These are phyloP conservation scores for Drymonia ruficornis DNA, from an alignment of 2,888 invertebrate species.

Conservation along the genomic window DNA sequence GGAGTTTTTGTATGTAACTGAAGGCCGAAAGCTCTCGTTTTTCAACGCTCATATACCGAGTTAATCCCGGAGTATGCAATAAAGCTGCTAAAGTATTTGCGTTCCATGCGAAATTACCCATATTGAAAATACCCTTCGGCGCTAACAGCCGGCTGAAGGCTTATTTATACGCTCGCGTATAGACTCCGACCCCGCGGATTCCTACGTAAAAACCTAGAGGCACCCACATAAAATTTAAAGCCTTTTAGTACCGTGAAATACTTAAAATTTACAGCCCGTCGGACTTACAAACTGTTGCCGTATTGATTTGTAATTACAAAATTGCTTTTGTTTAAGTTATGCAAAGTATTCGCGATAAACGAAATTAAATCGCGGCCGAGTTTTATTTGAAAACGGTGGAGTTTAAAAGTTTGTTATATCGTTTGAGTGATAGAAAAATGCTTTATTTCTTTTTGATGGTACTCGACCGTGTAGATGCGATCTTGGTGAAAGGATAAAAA, in stretches of 20 bases:
- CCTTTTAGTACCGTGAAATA: conserved; percentile 54
- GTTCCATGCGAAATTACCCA: conserved; percentile 81
- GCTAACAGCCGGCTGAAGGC: conserved; percentile 77
- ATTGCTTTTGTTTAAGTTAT: conserved; percentile 61
- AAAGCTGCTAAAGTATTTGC: conserved; percentile 82
- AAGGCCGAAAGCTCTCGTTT: conserved; percentile 69
- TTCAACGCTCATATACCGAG: conserved; percentile 79
- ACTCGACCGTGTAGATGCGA: conserved; percentile 56
- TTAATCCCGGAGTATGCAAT: conserved; percentile 82
- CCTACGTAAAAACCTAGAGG: conserved; percentile 53
- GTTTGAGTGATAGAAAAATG: conserved; percentile 43
- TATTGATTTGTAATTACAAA: conserved; percentile 69
- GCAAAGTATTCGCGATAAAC: conserved; percentile 61
- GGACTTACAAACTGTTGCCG: conserved; percentile 55
- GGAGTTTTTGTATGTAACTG: conserved; percentile 77
- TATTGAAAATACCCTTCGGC: conserved; percentile 82
- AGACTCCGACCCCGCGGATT: conserved; percentile 52
- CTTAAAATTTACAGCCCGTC: conserved; percentile 54
- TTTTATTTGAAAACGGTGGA: conserved; percentile 46
- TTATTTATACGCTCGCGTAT: conserved; percentile 73
- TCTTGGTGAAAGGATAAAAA: conserved; percentile 54
- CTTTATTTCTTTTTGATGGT: conserved; percentile 35
- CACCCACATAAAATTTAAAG: conserved; percentile 55
- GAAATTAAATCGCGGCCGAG: conserved; percentile 48
- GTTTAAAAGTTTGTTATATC: conserved; percentile 43